These are phyloP conservation scores for Scaptomyza pallida DNA, from an alignment of 1,140 invertebrate species.

Conservation along the genomic window DNA sequence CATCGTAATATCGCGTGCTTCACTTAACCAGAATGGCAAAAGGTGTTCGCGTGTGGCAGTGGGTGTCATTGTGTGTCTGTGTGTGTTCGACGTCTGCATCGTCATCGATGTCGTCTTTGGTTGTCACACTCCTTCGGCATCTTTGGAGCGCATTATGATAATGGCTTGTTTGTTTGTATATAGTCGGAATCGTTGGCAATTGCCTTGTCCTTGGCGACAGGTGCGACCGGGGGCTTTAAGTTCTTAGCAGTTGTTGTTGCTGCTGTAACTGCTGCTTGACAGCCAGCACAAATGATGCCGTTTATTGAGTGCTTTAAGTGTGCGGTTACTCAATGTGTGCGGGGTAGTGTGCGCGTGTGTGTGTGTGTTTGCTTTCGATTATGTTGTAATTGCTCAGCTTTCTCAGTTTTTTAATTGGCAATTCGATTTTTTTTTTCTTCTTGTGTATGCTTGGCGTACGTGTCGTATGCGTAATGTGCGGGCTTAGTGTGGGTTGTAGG, in stretches of 20 bases:
- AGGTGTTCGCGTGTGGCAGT: constrained; percentile 20
- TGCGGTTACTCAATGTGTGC: constrained; percentile 29
- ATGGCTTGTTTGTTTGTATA: constrained; percentile 78
- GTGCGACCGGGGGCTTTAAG: constrained; percentile 54
- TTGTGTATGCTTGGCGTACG: constrained; percentile 57
- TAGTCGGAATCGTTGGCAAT: constrained; percentile 37
- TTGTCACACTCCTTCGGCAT: constrained; percentile 36
- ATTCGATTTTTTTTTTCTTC: constrained; percentile 55
- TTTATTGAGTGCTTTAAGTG: constrained; percentile 72
- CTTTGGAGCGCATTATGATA: constrained; percentile 70
- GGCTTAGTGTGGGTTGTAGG: constrained; percentile 59
- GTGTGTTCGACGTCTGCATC: constrained; percentile 45
- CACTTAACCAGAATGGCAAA: constrained; percentile 69
- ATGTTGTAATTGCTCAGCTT: constrained; percentile 51
- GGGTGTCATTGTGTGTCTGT: constrained; percentile 18
- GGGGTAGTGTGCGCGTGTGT: constrained; percentile 16
- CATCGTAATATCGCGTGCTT: constrained; percentile 69
- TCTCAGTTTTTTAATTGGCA: constrained; percentile 72
- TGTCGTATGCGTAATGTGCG: constrained; percentile 78
- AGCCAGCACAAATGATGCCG: constrained; percentile 62
- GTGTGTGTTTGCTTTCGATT: constrained; percentile 52
- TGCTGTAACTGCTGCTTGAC: constrained; percentile 8
- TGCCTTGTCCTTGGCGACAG: constrained; percentile 39
- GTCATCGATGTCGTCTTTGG: constrained; percentile 43
- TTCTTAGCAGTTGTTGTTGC: constrained; percentile 25